Conservation (phyloP, 1,140 invertebrate species). For the Grapholita molesta region DNA sequence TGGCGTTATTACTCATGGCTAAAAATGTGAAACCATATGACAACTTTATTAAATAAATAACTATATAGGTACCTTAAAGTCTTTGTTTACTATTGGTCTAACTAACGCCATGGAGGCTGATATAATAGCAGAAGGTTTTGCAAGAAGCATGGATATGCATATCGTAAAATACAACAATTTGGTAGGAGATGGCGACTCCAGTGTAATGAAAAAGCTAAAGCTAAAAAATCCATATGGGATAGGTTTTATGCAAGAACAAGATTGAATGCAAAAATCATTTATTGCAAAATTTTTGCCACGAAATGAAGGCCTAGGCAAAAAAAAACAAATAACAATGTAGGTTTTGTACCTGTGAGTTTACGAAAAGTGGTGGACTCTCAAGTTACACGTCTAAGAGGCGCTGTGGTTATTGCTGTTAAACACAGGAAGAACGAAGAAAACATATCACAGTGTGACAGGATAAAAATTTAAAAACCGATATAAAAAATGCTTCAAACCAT, state of each 20-base stretch:
- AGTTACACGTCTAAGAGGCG: neutral
- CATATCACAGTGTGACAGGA: neutral
- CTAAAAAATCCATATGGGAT: neutral
- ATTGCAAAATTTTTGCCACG: neutral
- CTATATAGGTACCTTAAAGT: no score
- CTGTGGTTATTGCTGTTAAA: neutral
- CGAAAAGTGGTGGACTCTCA: neutral
- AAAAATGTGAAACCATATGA: no score
- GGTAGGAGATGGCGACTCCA: neutral
- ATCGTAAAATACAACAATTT: conserved; percentile 34
- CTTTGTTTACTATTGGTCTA: no score
- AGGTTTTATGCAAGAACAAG: neutral
- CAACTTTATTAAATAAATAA: no score
- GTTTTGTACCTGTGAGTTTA: neutral
- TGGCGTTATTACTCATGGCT: no score
- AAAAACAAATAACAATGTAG: neutral
- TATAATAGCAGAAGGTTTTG: conserved; percentile 47
- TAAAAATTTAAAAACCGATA: conserved; percentile 11
- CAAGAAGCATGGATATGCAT: conserved; percentile 34
- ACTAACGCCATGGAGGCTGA: conserved; percentile 49
- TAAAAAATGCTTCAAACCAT: conserved; percentile 1
- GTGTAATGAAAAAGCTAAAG: neutral
- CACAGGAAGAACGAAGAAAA: neutral
- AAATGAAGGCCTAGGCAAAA: neutral
- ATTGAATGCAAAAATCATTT: neutral